Evolutionary conservation across 2,888 invertebrate species (phyloP).

Genomic region (Lucinisca nassula): DNA sequence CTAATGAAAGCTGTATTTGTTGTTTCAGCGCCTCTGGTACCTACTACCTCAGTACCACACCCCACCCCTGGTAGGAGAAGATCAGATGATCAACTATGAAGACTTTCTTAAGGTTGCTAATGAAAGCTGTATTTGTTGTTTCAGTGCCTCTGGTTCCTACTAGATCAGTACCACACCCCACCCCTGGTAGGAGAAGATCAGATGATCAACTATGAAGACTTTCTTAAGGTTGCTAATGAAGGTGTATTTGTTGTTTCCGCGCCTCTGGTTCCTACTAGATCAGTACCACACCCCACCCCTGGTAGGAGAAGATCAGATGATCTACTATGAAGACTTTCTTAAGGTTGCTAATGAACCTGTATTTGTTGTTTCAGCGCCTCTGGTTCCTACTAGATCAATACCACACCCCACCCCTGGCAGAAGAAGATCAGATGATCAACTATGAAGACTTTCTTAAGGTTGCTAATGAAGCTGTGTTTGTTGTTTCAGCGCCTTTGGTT

Average conservation of each 20-base stretch:
- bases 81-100: conserved; percentile 95
- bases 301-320: conserved; percentile 93
- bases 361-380: conserved; percentile 90
- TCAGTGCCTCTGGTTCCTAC: conserved; percentile 93
- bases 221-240: conserved; percentile 93
- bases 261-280: conserved; percentile 95
- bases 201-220: conserved; percentile 95
- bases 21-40: conserved; percentile 92
- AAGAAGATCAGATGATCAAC: conserved; percentile 95
- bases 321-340: conserved; percentile 95
- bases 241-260: conserved; percentile 89
- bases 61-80: conserved; percentile 92
- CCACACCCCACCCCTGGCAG: conserved; percentile 92
- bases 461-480: conserved; percentile 92
- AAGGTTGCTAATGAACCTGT: conserved; percentile 93
- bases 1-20: conserved; percentile 90
- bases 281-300: conserved; percentile 93
- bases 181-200: conserved; percentile 93
- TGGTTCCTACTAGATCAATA: conserved; percentile 95
- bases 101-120: conserved; percentile 94
- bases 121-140: conserved; percentile 88
- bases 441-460: conserved; percentile 96
- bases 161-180: conserved; percentile 94
- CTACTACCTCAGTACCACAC: conserved; percentile 94
- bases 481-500: too few relatives aligned